Evolutionary conservation across 2,888 invertebrate genomes (phyloP).

Genomic region (Nomada ferruginata): DNA sequence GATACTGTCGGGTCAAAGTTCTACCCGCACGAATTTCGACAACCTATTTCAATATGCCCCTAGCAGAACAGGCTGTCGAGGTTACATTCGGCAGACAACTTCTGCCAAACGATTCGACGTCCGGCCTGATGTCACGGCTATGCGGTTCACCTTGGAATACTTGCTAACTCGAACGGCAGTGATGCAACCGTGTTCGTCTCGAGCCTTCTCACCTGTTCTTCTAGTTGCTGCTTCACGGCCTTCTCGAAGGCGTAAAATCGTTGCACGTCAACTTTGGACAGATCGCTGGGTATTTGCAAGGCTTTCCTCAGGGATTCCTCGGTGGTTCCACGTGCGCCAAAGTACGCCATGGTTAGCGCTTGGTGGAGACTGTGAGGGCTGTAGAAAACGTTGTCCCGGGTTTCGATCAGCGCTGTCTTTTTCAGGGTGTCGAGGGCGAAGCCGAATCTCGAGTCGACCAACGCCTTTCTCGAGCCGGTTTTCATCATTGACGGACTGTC

Average conservation of each 20-base stretch:
- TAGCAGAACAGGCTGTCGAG: background rate
- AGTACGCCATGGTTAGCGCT: constrained; percentile 91
- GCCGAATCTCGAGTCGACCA: constrained; percentile 87
- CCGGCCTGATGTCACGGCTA: constrained; percentile 28
- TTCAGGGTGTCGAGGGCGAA: constrained; percentile 90
- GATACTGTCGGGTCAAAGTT: background rate
- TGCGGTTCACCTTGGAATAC: constrained; percentile 68
- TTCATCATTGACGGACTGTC: constrained; percentile 80
- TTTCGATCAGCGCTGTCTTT: constrained; percentile 87
- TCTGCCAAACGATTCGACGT: background rate
- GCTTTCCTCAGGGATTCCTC: constrained; percentile 88
- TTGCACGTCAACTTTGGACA: constrained; percentile 90
- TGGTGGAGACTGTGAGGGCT: constrained; percentile 95
- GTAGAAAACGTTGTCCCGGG: constrained; percentile 92
- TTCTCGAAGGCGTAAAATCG: constrained; percentile 91
- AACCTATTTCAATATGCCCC: background rate
- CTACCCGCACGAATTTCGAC: background rate
- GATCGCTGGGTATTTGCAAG: constrained; percentile 86
- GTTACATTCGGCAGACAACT: background rate
- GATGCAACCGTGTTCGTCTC: constrained; percentile 28
- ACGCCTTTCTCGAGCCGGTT: constrained; percentile 79
- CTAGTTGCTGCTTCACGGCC: constrained; percentile 83
- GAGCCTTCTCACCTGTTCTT: constrained; percentile 53
- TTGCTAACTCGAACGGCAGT: constrained; percentile 59
- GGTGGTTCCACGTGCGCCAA: constrained; percentile 90